Evolutionary conservation across 1,140 invertebrate genomes (phyloP), one percentile per base, ranked within the genome.

Genomic region (Steinernema feltiae): DNA sequence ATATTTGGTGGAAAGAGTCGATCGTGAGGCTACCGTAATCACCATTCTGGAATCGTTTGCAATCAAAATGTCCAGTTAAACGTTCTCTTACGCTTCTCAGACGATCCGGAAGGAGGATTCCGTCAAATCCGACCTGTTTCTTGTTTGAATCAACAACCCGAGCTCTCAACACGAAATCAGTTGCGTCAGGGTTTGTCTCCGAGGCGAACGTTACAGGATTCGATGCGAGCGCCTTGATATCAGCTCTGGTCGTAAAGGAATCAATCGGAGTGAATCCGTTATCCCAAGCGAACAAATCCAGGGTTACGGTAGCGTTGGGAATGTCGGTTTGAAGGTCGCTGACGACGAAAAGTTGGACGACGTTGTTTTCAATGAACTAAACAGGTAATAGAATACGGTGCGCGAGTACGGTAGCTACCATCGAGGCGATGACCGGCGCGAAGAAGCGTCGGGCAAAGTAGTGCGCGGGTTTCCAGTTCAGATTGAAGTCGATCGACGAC

Each of bases 401-500:
- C 24, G 81, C 31, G 0, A 79, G n/a, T 77, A n/a, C 15, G 21
- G 30, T 29, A 46, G 74, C 63, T 41, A 82, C 82, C 74, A 85
- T 74, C 0, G 79, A 83, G 29, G 85, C 69, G 31, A 83, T 79
- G 1, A 85, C 53, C 2, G 76, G 76, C 15, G 79, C 75, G 35
- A 85, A 86, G 48, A 83, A 83, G 0, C 82, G 69, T 53, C 69
- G 75, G 17, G 82, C 85, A 71, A 80, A 78, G 74, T 86, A 86
- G 48, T 86, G 85, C 21, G 74, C 76, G 21, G 78, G 35, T 75
- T 85, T 85, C 84, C 84, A 85, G 17, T 74, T 69, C 0, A 81
- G 77, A 73, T 86, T 77, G 48, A 83, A 85, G 71, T 85, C 93
- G 78, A 97, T 93, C 18, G 93, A 91, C 31, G 94, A 92, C 97